Base-by-base conservation (phyloP, 2,888 invertebrate genomes). In the Scelioninae gen. 1 region DNA sequence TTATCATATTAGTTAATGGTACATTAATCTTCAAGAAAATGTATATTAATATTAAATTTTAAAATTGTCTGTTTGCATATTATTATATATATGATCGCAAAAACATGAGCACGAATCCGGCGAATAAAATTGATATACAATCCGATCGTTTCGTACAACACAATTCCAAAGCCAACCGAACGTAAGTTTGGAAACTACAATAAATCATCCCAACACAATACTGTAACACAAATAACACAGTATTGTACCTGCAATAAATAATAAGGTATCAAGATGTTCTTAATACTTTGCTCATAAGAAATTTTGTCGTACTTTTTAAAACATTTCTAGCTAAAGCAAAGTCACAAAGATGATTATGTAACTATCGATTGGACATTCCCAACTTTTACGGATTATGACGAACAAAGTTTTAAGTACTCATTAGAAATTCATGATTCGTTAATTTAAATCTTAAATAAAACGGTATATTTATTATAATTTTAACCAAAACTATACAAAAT, bases 131-230 rank as follows among this genome's bases (percentile, higher is more conserved):
- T 72, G 62, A 62, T 53, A 62, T 43, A 53, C 62, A 62, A 72
- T 49, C 62, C 43, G 29, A 62, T 72, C 43, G 60, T 15, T 71
- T 60, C 13, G n/a, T 60, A 23, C 34, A 31, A 51, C 40, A 71
- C 40, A 29, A 53, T 62, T 71, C 49, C 10, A 40, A 60, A 58
- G 13, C 45, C n/a, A 51, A 53, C 62, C 15, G 29, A 72, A 62
- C n/a, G 53, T 53, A 63, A 74, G 40, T 60, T 74, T 47, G 23
- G 40, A 40, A 74, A 74, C 63, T 63, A 32, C 63, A 29, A 63
- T 74, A 74, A 63, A 63, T 74, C 63, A 63, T 55, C 11, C 23
- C 23, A 15, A 47, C 38, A 72, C 58, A 71, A 80, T 75, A 58
- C 56, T 29, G n/a, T 29, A 65, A 49, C 31, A 56, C 47, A 58